These are phyloP conservation scores for Parelbella ahira DNA, from an alignment of 2,888 invertebrate species.

Conservation along the genomic window DNA sequence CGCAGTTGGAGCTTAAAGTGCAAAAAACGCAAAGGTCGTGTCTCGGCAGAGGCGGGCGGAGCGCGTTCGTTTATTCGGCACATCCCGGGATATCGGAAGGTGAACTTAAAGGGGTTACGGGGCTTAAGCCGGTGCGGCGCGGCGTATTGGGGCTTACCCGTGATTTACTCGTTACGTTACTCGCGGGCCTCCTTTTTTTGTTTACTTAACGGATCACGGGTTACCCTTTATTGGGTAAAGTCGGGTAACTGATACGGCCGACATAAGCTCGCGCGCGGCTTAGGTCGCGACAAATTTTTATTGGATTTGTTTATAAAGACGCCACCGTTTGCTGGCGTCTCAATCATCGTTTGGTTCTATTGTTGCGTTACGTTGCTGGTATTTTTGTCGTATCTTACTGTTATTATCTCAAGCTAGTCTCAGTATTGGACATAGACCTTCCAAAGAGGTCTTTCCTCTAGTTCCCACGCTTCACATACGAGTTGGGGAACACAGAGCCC, in stretches of 20 bases:
- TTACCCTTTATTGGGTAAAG: slow-evolving; percentile 77
- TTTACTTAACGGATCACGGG: slow-evolving; percentile 78
- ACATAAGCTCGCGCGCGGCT: slow-evolving; percentile 65
- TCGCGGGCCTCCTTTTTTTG: slow-evolving; percentile 65
- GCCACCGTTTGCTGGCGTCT: slow-evolving; percentile 1
- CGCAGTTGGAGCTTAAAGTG: too few relatives aligned
- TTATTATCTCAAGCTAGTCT: too few relatives aligned
- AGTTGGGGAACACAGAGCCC: too few relatives aligned
- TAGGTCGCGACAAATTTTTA: slow-evolving; percentile 62
- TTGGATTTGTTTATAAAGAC: slow-evolving; percentile 37
- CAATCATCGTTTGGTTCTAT: slow-evolving; percentile 7
- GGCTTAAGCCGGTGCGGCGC: slow-evolving; percentile 58
- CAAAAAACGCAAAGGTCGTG: slow-evolving; percentile 22
- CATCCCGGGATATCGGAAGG: slow-evolving; percentile 50
- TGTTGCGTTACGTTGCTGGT: too few relatives aligned
- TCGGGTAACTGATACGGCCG: slow-evolving; percentile 73
- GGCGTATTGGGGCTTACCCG: slow-evolving; percentile 70
- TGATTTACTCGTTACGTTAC: slow-evolving; percentile 74
- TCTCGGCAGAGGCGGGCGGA: slow-evolving; percentile 20
- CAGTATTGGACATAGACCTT: too few relatives aligned
- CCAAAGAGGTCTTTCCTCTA: too few relatives aligned
- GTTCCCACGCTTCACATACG: too few relatives aligned
- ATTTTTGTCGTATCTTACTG: too few relatives aligned
- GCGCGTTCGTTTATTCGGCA: slow-evolving; percentile 47
- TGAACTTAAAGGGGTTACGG: slow-evolving; percentile 67